Evolutionary conservation across 2,797 vertebrate species (phyloP), one percentile per base, ranked within the genome.

Genomic region (Thalassophryne amazonica): DNA sequence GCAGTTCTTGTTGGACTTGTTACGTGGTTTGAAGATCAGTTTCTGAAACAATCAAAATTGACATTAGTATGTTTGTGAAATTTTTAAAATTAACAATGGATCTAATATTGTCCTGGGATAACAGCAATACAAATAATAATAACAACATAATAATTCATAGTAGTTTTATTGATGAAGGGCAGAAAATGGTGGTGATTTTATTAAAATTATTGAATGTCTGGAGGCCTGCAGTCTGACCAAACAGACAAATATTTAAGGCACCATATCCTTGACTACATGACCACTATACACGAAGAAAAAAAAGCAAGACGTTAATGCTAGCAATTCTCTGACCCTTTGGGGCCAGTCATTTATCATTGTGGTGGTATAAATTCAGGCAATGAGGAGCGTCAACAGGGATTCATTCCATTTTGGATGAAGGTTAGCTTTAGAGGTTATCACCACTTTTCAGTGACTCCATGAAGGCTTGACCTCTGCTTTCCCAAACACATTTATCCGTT

Each of bases 1-100:
- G 13, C 74, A 85, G 78, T 86, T 91, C 77, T 92, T 92, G 84
- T 76, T 88, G 52, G 89, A 83, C 76, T 91, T 92, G 72, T 80
- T 80, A 32, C 89, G 60, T 21, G 88, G 42, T 78, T 88, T 91
- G 85, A 92, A 92, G 83, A 89, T 89, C 72, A 91, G 75, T 83
- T 90, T 92, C 91, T 92, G 85, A 54, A 90, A 91, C 24, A 73
- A 39, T 55, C 11, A 21, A 47, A 31, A 38, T 57, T 69, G 34
- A 73, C 13, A 58, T 73, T 15, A 69, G 45, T 19, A 30, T 11
- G 49, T 78, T 56, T 71, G 50, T 33, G 20, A 31, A 20, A 64
- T 42, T 23, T 30, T 42, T 45, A 40, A 13, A 60, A 73, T 16
- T 73, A 57, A 58, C 28, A 15, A 45, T 29, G 56, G 59, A 64